phyloP scores from a whole-genome alignment of 1,140 invertebrate species.

The Hycleus cichorii region DNA sequence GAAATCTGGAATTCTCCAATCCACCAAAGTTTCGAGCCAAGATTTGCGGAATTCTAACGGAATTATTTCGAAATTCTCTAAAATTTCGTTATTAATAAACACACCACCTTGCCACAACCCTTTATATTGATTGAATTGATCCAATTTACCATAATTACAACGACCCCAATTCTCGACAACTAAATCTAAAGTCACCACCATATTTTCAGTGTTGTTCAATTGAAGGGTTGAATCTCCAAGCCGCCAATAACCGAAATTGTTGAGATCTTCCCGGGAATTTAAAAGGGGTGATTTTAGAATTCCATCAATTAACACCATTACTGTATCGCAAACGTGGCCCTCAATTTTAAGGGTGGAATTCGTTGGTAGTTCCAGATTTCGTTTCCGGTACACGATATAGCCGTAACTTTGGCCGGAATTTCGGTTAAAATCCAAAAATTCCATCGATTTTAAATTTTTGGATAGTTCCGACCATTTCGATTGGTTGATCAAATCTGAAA shows the following conservation, averaged over 20 bases:
- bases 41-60: conserved; percentile 46
- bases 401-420: conserved; percentile 53
- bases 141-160: conserved; percentile 48
- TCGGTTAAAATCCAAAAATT: conserved; percentile 47
- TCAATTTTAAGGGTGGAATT: conserved; percentile 39
- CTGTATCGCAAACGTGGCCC: conserved; percentile 47
- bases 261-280: conserved; percentile 32
- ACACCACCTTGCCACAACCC: conserved; percentile 45
- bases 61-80: conserved; percentile 44
- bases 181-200: conserved; percentile 43
- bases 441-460: conserved; percentile 43
- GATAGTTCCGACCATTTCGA: conserved; percentile 37
- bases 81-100: conserved; percentile 37
- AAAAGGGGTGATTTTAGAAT: conserved; percentile 38
- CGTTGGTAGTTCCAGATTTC: conserved; percentile 25
- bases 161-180: conserved; percentile 55
- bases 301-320: conserved; percentile 45
- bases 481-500: conserved; percentile 41
- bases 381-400: conserved; percentile 47
- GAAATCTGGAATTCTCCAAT: conserved; percentile 10
- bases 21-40: conserved; percentile 29
- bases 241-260: conserved; percentile 45
- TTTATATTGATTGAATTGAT: conserved; percentile 45
- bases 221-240: conserved; percentile 33
- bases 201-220: conserved; percentile 17